These are phyloP conservation scores for Drosophila neonasuta DNA, from an alignment of 2,888 invertebrate genomes.

Conservation along the genomic window DNA sequence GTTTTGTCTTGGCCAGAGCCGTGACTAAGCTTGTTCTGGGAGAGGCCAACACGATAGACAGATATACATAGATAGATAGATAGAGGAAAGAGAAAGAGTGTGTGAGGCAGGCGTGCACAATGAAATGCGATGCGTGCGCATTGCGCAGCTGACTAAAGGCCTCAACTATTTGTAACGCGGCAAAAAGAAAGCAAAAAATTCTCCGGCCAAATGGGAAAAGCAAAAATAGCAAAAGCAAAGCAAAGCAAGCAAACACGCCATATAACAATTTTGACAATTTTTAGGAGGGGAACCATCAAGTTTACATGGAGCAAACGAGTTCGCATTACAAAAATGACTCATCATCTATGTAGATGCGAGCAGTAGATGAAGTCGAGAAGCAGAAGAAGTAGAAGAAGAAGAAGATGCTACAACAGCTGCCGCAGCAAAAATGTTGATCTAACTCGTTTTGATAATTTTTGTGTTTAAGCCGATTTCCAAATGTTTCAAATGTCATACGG, in stretches of 20 bases:
- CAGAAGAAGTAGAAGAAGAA: slow-evolving; percentile 2
- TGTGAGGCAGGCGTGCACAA: slow-evolving; percentile 19
- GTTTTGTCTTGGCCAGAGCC: slow-evolving; percentile 34
- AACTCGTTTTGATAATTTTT: slow-evolving; percentile 36
- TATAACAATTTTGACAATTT: slow-evolving; percentile 75
- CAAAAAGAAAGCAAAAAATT: slow-evolving; percentile 56
- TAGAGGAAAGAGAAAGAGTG: slow-evolving; percentile 2
- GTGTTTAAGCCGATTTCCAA: slow-evolving; percentile 18
- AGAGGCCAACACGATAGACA: slow-evolving; percentile 25
- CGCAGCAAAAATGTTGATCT: slow-evolving; percentile 29
- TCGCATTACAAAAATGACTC: slow-evolving; percentile 65
- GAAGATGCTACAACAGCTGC: slow-evolving; percentile 41
- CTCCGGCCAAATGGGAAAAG: slow-evolving; percentile 20
- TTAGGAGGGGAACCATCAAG: slow-evolving; percentile 41
- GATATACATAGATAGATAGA: no score
- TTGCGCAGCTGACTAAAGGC: slow-evolving; percentile 67
- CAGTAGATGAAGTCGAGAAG: not conserved
- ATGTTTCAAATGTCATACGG: slow-evolving; percentile 21
- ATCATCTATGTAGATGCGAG: slow-evolving; percentile 41
- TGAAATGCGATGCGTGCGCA: slow-evolving; percentile 50
- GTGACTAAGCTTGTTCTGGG: slow-evolving; percentile 70
- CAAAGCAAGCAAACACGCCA: slow-evolving; percentile 58
- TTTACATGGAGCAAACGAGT: slow-evolving; percentile 61
- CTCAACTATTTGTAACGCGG: slow-evolving; percentile 65
- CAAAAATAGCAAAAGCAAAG: slow-evolving; percentile 3